A percentile compares a stretch with the other conserved stretches of the same genome.
These are phyloP conservation scores for Antidorcas marsupialis DNA, from an alignment of 2,113 vertebrate genomes.

Conservation along the genomic window DNA sequence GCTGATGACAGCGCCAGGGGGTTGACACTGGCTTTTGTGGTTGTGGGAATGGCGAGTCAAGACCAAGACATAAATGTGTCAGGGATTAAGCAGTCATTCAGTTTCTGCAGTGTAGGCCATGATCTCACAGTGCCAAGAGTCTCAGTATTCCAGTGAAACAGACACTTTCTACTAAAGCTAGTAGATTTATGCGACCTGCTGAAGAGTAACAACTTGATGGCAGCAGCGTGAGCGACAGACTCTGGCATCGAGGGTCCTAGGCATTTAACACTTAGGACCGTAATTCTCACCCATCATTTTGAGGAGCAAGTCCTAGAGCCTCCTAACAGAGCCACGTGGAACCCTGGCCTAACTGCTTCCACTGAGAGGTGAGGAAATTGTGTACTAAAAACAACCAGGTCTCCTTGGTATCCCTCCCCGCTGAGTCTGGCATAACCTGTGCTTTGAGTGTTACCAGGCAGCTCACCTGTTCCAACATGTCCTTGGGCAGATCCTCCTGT, in stretches of 20 bases:
- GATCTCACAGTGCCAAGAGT: background rate
- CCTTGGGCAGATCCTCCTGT: slow-evolving; percentile 98
- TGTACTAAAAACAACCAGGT: background rate
- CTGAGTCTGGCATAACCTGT: background rate
- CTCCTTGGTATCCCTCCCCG: background rate
- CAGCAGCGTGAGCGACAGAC: background rate
- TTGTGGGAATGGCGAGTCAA: background rate
- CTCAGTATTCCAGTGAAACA: background rate
- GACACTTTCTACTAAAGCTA: background rate
- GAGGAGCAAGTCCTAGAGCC: background rate
- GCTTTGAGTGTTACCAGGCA: rapidly evolving
- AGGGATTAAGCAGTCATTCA: background rate
- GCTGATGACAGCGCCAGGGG: background rate
- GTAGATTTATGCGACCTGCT: background rate
- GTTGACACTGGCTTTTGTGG: background rate
- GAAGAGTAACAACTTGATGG: background rate
- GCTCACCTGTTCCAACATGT: slow-evolving; percentile 98
- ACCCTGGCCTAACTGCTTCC: background rate
- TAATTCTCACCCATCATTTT: background rate
- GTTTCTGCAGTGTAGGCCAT: background rate
- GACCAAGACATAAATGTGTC: background rate
- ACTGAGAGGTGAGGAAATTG: background rate
- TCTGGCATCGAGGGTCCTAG: background rate
- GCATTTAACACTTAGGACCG: background rate
- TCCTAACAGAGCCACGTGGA: background rate